Percentiles rank a stretch among this genome's conserved stretches.
Conservation (phyloP, 64 coral and sea anemone genomes). For the Acropora tenuis region DNA sequence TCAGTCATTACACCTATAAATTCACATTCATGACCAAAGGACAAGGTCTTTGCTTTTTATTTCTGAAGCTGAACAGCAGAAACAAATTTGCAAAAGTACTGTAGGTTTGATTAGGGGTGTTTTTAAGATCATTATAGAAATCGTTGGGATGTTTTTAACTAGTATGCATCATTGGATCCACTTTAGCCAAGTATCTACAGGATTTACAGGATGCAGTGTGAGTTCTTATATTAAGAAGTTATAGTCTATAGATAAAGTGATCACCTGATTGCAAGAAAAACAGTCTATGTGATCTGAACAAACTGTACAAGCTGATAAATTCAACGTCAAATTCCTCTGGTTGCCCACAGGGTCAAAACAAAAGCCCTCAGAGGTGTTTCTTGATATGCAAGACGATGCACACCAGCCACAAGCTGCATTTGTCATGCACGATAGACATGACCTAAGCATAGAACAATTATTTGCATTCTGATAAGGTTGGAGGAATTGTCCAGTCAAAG, state of each 20-base stretch:
- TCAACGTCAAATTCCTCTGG: constrained; percentile 59
- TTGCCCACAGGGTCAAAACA: constrained; percentile 53
- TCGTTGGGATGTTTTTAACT: no score
- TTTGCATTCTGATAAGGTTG: constrained; percentile 49
- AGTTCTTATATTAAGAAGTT: neutral
- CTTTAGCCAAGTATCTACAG: no score
- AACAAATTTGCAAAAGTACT: no score
- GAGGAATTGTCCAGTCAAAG: constrained; percentile 52
- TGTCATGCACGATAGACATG: constrained; percentile 85
- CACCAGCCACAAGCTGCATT: constrained; percentile 97
- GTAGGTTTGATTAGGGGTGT: no score
- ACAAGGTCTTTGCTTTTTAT: no score
- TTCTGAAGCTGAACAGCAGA: no score
- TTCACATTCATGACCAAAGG: no score
- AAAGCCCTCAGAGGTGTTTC: neutral
- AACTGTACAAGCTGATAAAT: constrained; percentile 70
- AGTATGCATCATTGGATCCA: no score
- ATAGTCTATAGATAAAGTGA: neutral
- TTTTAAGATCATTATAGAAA: no score
- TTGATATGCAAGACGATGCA: constrained; percentile 56
- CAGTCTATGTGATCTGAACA: constrained; percentile 85
- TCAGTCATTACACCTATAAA: no score
- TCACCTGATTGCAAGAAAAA: constrained; percentile 70
- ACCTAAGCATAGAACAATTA: constrained; percentile 40
- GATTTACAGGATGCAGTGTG: no score